phyloP scores from a whole-genome alignment of 1,140 invertebrate species.

The Octopus bimaculoides region DNA sequence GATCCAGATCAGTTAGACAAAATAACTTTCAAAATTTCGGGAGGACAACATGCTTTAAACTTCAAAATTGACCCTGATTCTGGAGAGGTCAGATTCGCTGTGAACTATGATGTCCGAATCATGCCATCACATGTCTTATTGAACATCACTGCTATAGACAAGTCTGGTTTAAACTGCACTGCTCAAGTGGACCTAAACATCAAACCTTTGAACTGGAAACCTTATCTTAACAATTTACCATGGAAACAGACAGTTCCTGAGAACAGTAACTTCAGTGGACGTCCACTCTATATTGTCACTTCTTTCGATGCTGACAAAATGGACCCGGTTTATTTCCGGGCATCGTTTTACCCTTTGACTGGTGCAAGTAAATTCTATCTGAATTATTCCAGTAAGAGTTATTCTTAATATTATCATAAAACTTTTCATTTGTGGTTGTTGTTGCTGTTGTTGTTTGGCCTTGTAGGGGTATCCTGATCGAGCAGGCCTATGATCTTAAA shows the following conservation, averaged over 20 bases:
- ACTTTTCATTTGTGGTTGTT: background rate
- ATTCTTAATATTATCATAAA: background rate
- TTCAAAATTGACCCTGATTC: background rate
- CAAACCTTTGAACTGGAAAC: background rate
- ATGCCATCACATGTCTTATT: background rate
- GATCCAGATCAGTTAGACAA: background rate
- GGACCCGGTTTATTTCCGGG: background rate
- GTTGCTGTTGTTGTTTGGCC: too few species aligned
- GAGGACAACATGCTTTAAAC: background rate
- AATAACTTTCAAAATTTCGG: background rate
- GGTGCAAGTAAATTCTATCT: background rate
- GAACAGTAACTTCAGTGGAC: background rate
- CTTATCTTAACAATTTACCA: background rate
- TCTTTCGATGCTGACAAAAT: background rate
- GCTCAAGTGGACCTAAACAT: background rate
- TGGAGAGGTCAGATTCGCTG: background rate
- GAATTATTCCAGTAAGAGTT: constrained; percentile 5
- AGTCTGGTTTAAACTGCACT: background rate
- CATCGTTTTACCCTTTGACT: background rate
- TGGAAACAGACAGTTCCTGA: constrained; percentile 1
- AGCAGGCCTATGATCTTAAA: too few species aligned
- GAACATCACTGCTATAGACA: background rate
- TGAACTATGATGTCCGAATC: background rate
- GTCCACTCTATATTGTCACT: background rate
- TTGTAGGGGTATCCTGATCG: too few species aligned